phyloP scores from a whole-genome alignment of 2,113 vertebrate genomes.

The Polypterus bichir region DNA sequence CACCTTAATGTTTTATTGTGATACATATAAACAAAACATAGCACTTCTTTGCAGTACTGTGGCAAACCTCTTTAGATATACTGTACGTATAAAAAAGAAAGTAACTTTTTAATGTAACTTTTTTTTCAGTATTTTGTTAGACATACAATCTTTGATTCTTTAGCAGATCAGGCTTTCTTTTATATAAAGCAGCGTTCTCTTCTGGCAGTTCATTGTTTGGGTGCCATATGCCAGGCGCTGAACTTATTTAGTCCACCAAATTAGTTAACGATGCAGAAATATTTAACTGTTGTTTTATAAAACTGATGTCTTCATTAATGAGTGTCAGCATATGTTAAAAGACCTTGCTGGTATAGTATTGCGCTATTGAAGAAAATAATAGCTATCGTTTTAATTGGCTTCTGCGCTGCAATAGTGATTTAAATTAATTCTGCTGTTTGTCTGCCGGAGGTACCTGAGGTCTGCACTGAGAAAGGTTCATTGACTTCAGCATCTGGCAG shows the following conservation, averaged over 20 bases:
- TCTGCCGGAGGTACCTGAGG: constrained; percentile 26
- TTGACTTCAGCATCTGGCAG: constrained; percentile 28
- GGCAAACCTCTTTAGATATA: no score
- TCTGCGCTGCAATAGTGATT: constrained; percentile 29
- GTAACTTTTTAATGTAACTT: no score
- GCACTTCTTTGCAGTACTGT: no score
- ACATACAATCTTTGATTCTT: no score
- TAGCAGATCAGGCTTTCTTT: no score
- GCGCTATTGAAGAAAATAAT: constrained; percentile 18
- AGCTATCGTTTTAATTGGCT: constrained; percentile 27
- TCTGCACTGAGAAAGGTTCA: constrained; percentile 20
- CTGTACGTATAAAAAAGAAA: no score
- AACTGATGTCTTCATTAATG: constrained; percentile 23
- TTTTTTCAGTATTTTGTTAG: no score
- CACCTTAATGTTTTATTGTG: no score
- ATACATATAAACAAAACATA: no score
- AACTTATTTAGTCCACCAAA: constrained; percentile 3
- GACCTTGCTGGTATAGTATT: constrained; percentile 17
- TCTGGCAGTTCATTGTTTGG: constrained; percentile 8
- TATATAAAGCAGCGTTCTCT: no score
- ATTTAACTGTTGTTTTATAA: constrained; percentile 19
- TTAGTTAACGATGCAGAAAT: constrained; percentile 13
- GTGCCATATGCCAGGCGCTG: constrained; percentile 26
- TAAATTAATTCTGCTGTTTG: constrained; percentile 26
- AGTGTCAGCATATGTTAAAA: constrained; percentile 22